Evolutionary conservation across 2,888 invertebrate genomes (phyloP), one percentile per base, ranked within the genome.

Genomic region (Matsumyia berberina): DNA sequence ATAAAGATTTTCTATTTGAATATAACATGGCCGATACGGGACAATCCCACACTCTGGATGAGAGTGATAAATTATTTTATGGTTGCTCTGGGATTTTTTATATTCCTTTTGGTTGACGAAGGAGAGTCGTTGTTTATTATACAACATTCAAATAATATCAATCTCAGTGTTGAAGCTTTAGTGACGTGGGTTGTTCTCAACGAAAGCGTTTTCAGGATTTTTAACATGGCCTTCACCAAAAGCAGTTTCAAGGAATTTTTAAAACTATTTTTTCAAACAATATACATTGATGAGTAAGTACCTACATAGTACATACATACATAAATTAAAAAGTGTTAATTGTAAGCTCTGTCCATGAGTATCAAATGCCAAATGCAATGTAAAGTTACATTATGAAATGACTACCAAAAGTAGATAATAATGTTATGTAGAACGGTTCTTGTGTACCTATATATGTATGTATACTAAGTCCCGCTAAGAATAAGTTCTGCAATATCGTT

Each of bases 151-250:
- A 29, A 87, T 9, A 86, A 89, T 17, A 78, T 90, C 5, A 89
- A 89, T 70, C 78, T 88, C 35, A 86, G 89, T 86, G 62, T 90
- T 2, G 88, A 88, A 6, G 90, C 88, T 8, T 66, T 88, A 37
- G 90, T 89, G 5, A 89, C 89, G 0, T 87, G 88, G 79, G 19
- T 90, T 15, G 81, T 88, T 9, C 33, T 90, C 9, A 35, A 88
- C 11, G 90, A 90, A 66, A 51, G 88, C 8, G 87, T 88, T 39
- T 74, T 90, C 12, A 88, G 90, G 4, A 87, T 87, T 29, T 90
- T 88, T 17, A 86, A 88, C 62, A 46, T 89, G 77, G 88, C 89
- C 0, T n/a, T 86, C 2, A 79, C 86, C 1, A 87, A 88, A 11
- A 24, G 44, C 0, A 29, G 87, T 1, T 89, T 89, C 15, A 88